Conservation (phyloP, 2,797 vertebrate genomes). For the Myripristis jacobus region DNA sequence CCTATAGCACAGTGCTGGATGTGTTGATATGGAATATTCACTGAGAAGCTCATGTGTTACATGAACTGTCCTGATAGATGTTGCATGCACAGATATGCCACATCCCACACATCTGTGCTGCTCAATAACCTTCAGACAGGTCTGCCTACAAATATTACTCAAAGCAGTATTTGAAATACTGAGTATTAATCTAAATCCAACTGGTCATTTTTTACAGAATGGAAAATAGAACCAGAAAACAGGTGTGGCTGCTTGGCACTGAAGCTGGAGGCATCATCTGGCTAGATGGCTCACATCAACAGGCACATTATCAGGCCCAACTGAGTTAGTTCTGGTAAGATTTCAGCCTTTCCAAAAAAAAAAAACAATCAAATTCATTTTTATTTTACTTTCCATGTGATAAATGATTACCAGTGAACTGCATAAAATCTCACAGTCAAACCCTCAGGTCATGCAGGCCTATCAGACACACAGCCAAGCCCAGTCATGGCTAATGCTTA, state of each 20-base stretch:
- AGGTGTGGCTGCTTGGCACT: neutral
- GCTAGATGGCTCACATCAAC: conserved; percentile 24
- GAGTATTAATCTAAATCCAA: conserved; percentile 15
- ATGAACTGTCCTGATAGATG: neutral
- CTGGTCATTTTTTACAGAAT: neutral
- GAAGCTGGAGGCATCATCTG: conserved; percentile 24
- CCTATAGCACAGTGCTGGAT: neutral
- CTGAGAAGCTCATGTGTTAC: neutral
- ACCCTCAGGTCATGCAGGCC: conserved; percentile 13
- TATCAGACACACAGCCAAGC: conserved; percentile 13
- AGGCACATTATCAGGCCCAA: conserved; percentile 7
- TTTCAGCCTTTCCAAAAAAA: conserved; percentile 16
- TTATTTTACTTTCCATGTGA: neutral
- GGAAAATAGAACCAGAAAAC: conserved; percentile 12
- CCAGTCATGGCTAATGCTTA: conserved; percentile 33
- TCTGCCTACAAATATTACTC: conserved; percentile 15
- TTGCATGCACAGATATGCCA: neutral
- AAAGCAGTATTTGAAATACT: neutral
- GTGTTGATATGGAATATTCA: neutral
- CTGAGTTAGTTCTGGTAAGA: conserved; percentile 18
- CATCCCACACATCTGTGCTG: neutral
- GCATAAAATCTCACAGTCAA: conserved; percentile 32
- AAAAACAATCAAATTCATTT: neutral
- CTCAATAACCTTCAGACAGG: conserved; percentile 3
- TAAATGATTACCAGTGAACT: conserved; percentile 13